Percentiles rank a stretch among this genome's conserved stretches.
These are phyloP conservation scores for Ara ararauna DNA, from an alignment of 2,797 vertebrate species.

Conservation along the genomic window DNA sequence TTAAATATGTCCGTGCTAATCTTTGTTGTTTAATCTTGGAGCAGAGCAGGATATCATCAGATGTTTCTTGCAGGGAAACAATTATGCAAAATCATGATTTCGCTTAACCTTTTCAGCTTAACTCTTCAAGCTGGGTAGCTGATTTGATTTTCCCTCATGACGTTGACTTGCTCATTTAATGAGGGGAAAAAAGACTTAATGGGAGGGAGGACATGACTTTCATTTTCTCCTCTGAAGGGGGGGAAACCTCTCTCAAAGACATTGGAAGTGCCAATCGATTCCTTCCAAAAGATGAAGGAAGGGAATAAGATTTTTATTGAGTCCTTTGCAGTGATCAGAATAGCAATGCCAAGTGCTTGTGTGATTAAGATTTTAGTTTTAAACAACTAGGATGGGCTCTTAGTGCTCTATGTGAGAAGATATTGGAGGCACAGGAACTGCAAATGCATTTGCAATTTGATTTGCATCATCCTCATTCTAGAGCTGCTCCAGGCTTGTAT, in stretches of 20 bases:
- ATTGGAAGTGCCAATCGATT: slow-evolving; percentile 53
- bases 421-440: slow-evolving; percentile 27
- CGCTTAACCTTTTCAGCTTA: slow-evolving; percentile 1
- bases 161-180: slow-evolving; percentile 56
- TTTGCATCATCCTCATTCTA: slow-evolving; percentile 36
- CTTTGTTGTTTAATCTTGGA: slow-evolving; percentile 59
- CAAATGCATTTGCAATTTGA: slow-evolving; percentile 51
- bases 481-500: slow-evolving; percentile 26
- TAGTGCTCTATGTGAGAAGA: slow-evolving; percentile 31
- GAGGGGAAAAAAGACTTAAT: slow-evolving; percentile 36
- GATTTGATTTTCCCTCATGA: slow-evolving; percentile 62
- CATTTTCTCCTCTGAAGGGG: slow-evolving; percentile 50
- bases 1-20: slow-evolving; percentile 34
- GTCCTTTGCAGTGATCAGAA: slow-evolving; percentile 51
- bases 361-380: slow-evolving; percentile 32
- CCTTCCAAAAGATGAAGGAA: slow-evolving; percentile 65
- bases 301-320: slow-evolving; percentile 63
- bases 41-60: slow-evolving; percentile 37
- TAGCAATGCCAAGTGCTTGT: slow-evolving; percentile 35
- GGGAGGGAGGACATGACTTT: slow-evolving; percentile 55
- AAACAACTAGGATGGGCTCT: slow-evolving; percentile 6
- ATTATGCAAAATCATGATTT: slow-evolving; percentile 52
- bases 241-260: slow-evolving; percentile 21
- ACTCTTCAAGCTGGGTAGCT: slow-evolving; percentile 33
- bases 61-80: slow-evolving; percentile 44